Evolutionary conservation across 2,888 invertebrate genomes (phyloP).

Genomic region (Rhagophthalmus giganteus): DNA sequence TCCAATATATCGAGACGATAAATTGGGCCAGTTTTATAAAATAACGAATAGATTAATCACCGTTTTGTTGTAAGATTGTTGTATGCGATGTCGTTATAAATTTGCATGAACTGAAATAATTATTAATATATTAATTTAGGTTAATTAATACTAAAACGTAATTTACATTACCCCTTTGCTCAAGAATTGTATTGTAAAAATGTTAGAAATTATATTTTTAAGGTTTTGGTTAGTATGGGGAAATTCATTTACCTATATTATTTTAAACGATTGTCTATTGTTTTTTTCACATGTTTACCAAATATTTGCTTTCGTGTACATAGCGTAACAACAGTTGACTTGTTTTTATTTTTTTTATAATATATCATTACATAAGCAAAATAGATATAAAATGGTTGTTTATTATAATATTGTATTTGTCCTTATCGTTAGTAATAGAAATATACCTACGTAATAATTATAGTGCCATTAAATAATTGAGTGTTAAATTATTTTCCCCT

Average conservation of each 20-base stretch:
- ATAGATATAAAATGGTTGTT: neutral
- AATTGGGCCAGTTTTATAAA: too few species aligned
- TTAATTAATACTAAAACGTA: neutral
- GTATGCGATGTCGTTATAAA: too few species aligned
- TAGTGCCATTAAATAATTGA: slow-evolving; percentile 21
- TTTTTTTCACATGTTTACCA: slow-evolving; percentile 8
- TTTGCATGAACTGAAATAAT: slow-evolving; percentile 13
- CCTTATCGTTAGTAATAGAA: neutral
- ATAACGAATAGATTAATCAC: too few species aligned
- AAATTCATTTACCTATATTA: slow-evolving; percentile 7
- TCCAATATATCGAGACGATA: too few species aligned
- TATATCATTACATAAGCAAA: neutral
- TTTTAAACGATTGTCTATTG: too few species aligned
- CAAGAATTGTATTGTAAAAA: slow-evolving; percentile 2
- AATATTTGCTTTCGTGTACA: slow-evolving; percentile 11
- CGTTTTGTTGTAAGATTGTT: too few species aligned
- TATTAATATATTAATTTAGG: slow-evolving; percentile 1
- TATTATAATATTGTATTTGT: neutral
- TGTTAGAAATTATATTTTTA: slow-evolving; percentile 3
- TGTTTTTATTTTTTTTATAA: neutral
- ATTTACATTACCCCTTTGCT: slow-evolving; percentile 2
- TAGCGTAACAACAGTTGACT: slow-evolving; percentile 4
- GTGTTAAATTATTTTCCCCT: slow-evolving; percentile 20
- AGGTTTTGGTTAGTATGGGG: slow-evolving; percentile 12
- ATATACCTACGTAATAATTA: slow-evolving; percentile 5